Evolutionary conservation across 92 coral and sea anemone species (phyloP), one percentile per base, ranked within the genome.

Genomic region (Chrysogorgia sp.): DNA sequence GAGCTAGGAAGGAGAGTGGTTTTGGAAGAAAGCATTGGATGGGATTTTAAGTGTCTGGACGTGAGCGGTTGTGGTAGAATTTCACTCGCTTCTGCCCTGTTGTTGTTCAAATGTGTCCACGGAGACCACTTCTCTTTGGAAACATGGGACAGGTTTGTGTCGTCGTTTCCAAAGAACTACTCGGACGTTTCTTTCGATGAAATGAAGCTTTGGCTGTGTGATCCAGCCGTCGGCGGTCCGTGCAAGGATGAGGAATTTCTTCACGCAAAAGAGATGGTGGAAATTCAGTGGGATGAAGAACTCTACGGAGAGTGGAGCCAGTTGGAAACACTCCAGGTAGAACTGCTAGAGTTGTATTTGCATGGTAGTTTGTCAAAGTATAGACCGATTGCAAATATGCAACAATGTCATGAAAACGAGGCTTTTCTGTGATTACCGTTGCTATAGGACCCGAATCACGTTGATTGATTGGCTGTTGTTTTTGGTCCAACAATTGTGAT

Each of bases 31-130:
- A 91, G 90, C 74, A 88, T 91, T n/a, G 83, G 57, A 20, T 94
- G 98, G 98, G 98, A 94, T 88, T 94, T 94, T 63, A 85, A 85
- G 61, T 75, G 96, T 14, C 85, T 94, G 28, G 98, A 94, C 69
- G 87, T 83, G 20, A 90, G 86, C 72, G 79, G 79, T 21, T 72
- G 71, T 15, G 90, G 92, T 31, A 86, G 98, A 14, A 94, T 94
- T 47, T 89, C 98, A 0, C 81, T 94, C 22, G 87, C 83, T 83
- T 84, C 97, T 6, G 91, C 98, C 6, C 70, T 94, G 81, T 85
- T 94, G 57, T 61, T 94, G 65, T 94, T 94, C 82, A 94, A 94
- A 66, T 83, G 92, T 7, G 97, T 94, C 40, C 98, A 94, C 64
- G 92, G 87, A 14, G 96, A 94, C 2, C 60, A 75, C 63, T 94